Conservation (phyloP, 2,888 invertebrate genomes). For the Zaprionus bogoriensis region DNA sequence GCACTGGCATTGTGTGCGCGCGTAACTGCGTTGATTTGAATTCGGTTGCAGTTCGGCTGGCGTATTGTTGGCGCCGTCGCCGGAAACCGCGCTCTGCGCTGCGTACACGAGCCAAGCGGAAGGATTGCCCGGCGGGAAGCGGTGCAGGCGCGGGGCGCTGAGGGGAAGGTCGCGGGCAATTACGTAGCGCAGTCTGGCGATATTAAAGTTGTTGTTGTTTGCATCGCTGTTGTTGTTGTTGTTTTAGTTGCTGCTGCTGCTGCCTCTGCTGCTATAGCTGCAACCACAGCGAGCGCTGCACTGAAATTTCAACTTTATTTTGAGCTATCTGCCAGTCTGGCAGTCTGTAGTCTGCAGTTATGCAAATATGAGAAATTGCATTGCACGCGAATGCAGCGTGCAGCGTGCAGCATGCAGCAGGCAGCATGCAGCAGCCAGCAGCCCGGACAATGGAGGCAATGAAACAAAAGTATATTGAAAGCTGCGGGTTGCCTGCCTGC, state of each 20-base stretch:
- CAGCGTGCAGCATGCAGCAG: too few species aligned
- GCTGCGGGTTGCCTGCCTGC: conserved; percentile 27
- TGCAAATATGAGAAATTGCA: conserved; percentile 77
- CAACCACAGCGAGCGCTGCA: conserved; percentile 24
- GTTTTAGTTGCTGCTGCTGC: conserved; percentile 3
- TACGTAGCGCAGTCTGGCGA: conserved; percentile 65
- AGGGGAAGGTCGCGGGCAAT: conserved; percentile 43
- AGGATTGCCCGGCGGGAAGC: conserved; percentile 40
- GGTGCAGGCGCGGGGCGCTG: not conserved
- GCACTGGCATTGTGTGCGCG: conserved; percentile 38
- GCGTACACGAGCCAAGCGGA: conserved; percentile 59
- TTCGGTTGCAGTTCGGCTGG: conserved; percentile 37
- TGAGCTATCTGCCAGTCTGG: conserved; percentile 70
- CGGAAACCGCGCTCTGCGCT: conserved; percentile 48
- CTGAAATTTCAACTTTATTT: conserved; percentile 73
- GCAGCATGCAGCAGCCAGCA: too few species aligned
- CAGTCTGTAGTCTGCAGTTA: conserved; percentile 65
- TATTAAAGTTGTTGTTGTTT: conserved; percentile 67
- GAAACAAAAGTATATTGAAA: conserved; percentile 73
- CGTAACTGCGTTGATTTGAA: conserved; percentile 73
- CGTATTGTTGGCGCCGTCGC: conserved; percentile 57
- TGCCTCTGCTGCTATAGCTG: conserved; percentile 18
- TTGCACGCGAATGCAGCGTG: conserved; percentile 63
- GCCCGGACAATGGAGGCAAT: conserved; percentile 66
- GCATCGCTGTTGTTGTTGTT: conserved; percentile 30